Conservation (phyloP, 2,113 vertebrate genomes). For the Cyprinus carpio region DNA sequence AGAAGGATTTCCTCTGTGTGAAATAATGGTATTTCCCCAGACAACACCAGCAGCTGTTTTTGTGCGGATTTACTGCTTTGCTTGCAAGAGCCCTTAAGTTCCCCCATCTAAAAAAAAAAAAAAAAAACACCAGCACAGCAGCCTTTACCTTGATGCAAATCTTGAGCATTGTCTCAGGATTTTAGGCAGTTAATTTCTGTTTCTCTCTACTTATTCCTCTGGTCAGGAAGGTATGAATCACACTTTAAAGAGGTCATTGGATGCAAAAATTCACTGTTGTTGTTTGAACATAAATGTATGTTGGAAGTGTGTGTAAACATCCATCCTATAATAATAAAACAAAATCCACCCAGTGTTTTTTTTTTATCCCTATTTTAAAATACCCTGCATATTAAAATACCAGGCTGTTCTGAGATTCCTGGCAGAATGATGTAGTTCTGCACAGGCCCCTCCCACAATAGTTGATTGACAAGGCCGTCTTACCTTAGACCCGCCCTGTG, state of each 20-base stretch:
- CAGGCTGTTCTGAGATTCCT: too few relatives aligned
- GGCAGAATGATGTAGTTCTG: too few relatives aligned
- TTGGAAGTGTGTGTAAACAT: too few relatives aligned
- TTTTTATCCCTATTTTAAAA: too few relatives aligned
- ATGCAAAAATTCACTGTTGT: too few relatives aligned
- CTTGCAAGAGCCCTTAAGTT: conserved; percentile 14
- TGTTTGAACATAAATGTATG: too few relatives aligned
- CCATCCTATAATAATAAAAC: too few relatives aligned
- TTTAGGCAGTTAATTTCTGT: conserved; percentile 9
- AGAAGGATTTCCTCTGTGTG: conserved; percentile 1
- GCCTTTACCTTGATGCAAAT: conserved; percentile 26
- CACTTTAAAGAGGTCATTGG: background rate
- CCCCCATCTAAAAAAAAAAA: conserved; percentile 30
- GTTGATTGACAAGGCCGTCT: too few relatives aligned
- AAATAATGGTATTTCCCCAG: conserved; percentile 19
- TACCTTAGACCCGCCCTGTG: too few relatives aligned
- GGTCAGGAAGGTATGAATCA: conserved; percentile 37
- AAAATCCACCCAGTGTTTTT: too few relatives aligned
- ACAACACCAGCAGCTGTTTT: conserved; percentile 27
- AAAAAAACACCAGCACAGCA: conserved; percentile 24
- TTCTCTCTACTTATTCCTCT: conserved; percentile 6
- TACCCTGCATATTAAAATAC: too few relatives aligned
- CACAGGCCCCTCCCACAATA: too few relatives aligned
- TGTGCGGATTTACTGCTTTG: conserved; percentile 35
- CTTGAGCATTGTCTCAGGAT: background rate